Conservation (phyloP, 2,888 invertebrate genomes). For the Drosophila infuscata region DNA sequence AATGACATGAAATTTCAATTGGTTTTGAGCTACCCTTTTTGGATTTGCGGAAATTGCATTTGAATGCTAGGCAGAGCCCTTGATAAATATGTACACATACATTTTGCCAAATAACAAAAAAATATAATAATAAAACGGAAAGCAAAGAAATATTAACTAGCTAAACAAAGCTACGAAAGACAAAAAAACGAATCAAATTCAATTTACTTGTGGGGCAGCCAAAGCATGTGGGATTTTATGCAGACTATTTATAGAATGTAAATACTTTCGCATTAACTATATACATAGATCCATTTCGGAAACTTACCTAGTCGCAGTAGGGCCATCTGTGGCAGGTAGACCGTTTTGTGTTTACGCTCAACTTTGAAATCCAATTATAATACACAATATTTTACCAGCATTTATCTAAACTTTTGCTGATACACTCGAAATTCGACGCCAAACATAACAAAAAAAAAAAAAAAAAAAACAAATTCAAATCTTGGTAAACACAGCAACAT, state of each 20-base stretch:
- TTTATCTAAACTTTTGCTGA: constrained; percentile 1
- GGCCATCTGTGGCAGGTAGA: constrained; percentile 15
- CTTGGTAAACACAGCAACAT: background rate
- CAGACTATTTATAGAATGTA: constrained; percentile 20
- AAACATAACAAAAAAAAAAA: constrained; percentile 26
- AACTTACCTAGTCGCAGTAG: constrained; percentile 26
- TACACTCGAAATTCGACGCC: constrained; percentile 24
- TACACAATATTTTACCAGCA: constrained; percentile 10
- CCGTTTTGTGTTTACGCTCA: constrained; percentile 14
- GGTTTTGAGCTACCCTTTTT: constrained; percentile 14
- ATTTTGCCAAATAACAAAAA: background rate
- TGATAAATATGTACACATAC: background rate
- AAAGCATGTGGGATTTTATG: constrained; percentile 4
- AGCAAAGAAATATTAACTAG: background rate
- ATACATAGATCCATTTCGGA: background rate
- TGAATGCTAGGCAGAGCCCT: constrained; percentile 1
- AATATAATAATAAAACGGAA: background rate
- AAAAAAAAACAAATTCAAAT: background rate
- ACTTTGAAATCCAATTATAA: constrained; percentile 9
- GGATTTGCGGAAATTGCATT: constrained; percentile 43
- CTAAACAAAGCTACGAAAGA: constrained; percentile 2
- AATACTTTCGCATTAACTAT: constrained; percentile 7
- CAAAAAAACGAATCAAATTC: background rate
- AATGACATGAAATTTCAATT: constrained; percentile 47
- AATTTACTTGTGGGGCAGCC: background rate